Evolutionary conservation across 2,113 vertebrate species (phyloP).

Genomic region (Petromus typicus): DNA sequence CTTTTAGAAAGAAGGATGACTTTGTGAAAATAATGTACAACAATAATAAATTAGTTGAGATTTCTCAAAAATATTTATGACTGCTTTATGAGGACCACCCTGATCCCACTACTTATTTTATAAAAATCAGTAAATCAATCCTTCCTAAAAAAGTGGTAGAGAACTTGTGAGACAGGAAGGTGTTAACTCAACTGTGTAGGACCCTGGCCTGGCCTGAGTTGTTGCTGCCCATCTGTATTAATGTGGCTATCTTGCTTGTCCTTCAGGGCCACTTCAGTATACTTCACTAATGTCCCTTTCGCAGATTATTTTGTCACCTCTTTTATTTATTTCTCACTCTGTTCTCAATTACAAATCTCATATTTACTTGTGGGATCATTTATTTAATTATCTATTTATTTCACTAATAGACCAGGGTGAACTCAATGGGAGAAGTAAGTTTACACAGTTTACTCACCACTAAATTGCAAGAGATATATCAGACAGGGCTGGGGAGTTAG

Average conservation of each 20-base stretch:
- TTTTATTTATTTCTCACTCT: neutral
- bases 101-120: neutral
- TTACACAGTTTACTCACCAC: neutral
- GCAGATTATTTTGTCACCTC: neutral
- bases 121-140: neutral
- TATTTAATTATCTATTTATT: neutral
- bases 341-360: neutral
- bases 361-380: neutral
- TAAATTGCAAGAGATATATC: neutral
- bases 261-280: neutral
- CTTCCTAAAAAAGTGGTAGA: neutral
- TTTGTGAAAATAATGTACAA: neutral
- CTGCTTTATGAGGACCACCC: neutral
- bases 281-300: neutral
- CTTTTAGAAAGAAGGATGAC: neutral
- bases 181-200: neutral
- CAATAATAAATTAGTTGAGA: neutral
- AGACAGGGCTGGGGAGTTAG: too few species aligned
- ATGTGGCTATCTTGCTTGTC: neutral
- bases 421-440: neutral
- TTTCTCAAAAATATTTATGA: neutral
- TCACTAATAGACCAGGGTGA: accelerated
- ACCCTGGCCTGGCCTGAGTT: neutral
- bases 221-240: neutral
- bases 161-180: neutral